These are phyloP conservation scores for Balearica regulorum DNA, from an alignment of 2,797 vertebrate genomes.

Conservation along the genomic window DNA sequence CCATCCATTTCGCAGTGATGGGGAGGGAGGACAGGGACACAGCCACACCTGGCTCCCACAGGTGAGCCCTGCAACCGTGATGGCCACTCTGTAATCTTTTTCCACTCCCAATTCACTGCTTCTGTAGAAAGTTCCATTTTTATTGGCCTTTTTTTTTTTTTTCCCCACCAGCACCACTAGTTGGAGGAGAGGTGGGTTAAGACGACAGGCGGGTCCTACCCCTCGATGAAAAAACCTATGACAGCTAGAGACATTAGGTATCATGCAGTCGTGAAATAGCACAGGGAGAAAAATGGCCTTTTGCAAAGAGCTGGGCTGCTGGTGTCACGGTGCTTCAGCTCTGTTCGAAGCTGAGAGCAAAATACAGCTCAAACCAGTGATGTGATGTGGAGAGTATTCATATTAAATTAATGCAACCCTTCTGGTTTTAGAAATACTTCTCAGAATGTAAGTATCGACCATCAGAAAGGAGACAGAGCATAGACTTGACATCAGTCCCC, in stretches of 20 bases:
- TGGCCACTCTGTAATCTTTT: neutral
- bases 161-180: neutral
- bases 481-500: neutral
- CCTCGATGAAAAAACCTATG: neutral
- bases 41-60: neutral
- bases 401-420: no score
- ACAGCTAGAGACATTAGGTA: neutral
- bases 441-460: no score
- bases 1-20: neutral
- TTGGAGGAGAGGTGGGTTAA: neutral
- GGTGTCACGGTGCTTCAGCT: no score
- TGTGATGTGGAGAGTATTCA: no score
- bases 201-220: neutral
- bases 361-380: no score
- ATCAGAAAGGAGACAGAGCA: neutral
- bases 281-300: neutral
- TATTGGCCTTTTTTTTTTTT: neutral
- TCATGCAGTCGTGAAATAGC: neutral
- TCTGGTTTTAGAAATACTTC: no score
- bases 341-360: no score
- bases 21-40: no score
- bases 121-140: neutral
- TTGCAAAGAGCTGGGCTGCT: no score
- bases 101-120: neutral
- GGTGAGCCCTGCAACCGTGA: neutral